phyloP scores from a whole-genome alignment of 2,113 vertebrate genomes.

The Aythya baeri region DNA sequence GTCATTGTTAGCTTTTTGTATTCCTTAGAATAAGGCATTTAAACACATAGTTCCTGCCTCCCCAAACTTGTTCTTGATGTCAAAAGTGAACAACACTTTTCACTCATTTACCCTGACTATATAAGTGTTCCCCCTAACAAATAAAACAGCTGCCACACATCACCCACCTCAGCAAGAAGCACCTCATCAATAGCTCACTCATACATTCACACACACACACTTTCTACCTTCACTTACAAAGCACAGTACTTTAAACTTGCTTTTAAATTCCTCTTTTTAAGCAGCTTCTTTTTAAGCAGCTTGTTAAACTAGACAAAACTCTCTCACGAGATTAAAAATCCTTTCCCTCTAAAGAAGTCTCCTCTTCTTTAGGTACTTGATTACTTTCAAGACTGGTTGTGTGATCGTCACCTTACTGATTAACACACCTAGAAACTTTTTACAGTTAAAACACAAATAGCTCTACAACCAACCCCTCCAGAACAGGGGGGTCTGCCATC shows the following conservation, averaged over 20 bases:
- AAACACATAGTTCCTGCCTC: not conserved
- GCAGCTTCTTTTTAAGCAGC: not conserved
- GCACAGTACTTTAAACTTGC: not conserved
- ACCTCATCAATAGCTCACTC: not conserved
- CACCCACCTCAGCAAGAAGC: not conserved
- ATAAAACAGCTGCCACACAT: not conserved
- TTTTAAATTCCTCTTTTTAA: constrained; percentile 4
- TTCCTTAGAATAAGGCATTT: not conserved
- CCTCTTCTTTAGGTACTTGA: not conserved
- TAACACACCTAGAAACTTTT: not conserved
- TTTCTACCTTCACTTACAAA: not conserved
- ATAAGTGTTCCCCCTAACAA: not conserved
- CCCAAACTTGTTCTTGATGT: not conserved
- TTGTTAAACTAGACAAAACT: not conserved
- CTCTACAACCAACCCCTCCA: not conserved
- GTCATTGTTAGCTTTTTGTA: not conserved
- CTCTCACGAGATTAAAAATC: not conserved
- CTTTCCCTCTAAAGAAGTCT: too few species aligned
- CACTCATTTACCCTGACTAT: not conserved
- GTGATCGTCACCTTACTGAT: not conserved
- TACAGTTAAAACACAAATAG: not conserved
- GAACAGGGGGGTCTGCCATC: not conserved
- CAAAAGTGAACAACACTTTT: not conserved
- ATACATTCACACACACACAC: not conserved
- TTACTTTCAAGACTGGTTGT: too few species aligned